Evolutionary conservation across 2,888 invertebrate species (phyloP), one percentile per base, ranked within the genome.

Genomic region (Drosophila monieri): DNA sequence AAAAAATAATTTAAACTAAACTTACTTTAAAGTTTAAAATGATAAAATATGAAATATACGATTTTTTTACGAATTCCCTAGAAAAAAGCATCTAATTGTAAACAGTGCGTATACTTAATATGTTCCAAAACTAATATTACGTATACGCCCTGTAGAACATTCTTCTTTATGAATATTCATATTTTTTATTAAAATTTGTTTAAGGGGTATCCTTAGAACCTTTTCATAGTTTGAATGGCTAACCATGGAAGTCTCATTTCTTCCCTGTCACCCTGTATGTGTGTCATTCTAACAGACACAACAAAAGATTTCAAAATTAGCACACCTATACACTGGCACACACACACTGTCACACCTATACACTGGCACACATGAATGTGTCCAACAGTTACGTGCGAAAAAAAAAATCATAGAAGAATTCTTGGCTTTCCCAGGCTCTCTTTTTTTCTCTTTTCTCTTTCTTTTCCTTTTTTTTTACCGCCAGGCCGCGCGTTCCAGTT

Each of bases 251-350:
- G 10, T 52, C 32, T 21, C 53, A 32, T 25, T 37, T 37, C 43
- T 49, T 56, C 15, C 8, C 52, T 49, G 54, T 41, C 43, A 21
- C 15, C 37, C 46, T 57, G 64, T 59, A 69, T 73, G 60, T 68
- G 69, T 72, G 77, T 68, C 59, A 68, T 78, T 80, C 51, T 70
- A 61, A 46, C 72, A 61, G 57, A 46, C 62, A 67, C 77, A 69
- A 80, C 80, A 80, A 80, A 80, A 73, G 84, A 59, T 59, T 67
- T 75, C 75, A 69, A 83, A 81, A 81, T 81, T 85, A 81, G 80
- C 75, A 77, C 71, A 55, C 69, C 60, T 76, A 77, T 77, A 76
- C 68, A 72, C 51, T 61, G 30, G 60, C 43, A 61, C 37, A 68
- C 41, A 55, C 47, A 66, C 52, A 32, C 56, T 41, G 41, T 46